Percentiles rank a stretch among this genome's conserved stretches.
Conservation (phyloP, 2,888 invertebrate species). For the Leucania comma region DNA sequence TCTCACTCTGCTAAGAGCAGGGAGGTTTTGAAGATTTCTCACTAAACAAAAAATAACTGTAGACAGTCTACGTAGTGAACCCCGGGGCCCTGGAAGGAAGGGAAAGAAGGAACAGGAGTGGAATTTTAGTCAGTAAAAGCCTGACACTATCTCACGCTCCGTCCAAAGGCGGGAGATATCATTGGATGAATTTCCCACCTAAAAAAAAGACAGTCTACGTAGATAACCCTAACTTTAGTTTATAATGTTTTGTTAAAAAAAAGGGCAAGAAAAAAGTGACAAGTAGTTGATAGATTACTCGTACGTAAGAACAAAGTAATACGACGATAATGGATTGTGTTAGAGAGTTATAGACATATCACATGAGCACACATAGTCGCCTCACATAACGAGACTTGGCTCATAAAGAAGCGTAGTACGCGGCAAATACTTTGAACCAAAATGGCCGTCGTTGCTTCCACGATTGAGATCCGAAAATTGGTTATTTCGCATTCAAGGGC, state of each 20-base stretch:
- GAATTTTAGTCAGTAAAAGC: no score
- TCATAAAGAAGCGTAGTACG: slow-evolving; percentile 29
- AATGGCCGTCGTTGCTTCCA: no score
- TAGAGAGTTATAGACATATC: slow-evolving; percentile 25
- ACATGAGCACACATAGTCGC: slow-evolving; percentile 28
- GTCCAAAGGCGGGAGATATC: no score
- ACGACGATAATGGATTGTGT: slow-evolving; percentile 50
- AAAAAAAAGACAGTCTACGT: not conserved
- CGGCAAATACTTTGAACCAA: no score
- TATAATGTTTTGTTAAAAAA: slow-evolving; percentile 35
- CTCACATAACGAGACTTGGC: slow-evolving; percentile 33
- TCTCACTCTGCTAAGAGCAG: no score
- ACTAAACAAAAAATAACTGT: not conserved
- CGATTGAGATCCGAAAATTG: no score
- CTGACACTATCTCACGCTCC: no score
- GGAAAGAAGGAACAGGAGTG: no score
- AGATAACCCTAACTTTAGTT: slow-evolving; percentile 26
- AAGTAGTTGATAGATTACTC: slow-evolving; percentile 53
- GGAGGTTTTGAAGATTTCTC: not conserved
- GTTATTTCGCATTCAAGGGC: no score
- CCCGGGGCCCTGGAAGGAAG: no score
- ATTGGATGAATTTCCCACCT: no score
- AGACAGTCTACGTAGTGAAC: no score
- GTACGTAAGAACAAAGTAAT: slow-evolving; percentile 25
- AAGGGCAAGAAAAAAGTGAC: slow-evolving; percentile 52